These are phyloP conservation scores for Drosophila rufa DNA, from an alignment of 1,140 invertebrate species.

Conservation along the genomic window DNA sequence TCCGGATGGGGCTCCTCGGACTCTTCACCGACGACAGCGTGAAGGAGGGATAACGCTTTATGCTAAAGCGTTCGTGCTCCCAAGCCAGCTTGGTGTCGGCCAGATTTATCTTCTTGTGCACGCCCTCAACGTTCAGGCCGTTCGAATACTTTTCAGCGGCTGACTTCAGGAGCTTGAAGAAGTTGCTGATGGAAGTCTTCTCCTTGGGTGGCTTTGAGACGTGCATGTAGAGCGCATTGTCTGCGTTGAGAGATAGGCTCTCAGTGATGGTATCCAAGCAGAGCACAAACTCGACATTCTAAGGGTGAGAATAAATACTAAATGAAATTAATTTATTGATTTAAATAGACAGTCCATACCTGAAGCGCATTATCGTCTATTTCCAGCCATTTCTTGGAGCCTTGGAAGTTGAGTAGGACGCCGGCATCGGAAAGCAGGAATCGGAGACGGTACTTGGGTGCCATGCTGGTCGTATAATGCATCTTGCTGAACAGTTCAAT, in stretches of 20 bases:
- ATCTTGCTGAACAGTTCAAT: constrained; percentile 95
- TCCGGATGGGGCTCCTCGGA: constrained; percentile 87
- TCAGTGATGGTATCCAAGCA: constrained; percentile 95
- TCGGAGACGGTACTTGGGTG: constrained; percentile 94
- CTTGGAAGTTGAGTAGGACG: constrained; percentile 96
- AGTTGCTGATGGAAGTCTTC: constrained; percentile 89
- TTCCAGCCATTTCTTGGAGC: constrained; percentile 96
- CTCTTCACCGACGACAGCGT: constrained; percentile 93
- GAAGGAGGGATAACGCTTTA: constrained; percentile 95
- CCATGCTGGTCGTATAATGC: constrained; percentile 92
- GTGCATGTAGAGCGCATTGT: constrained; percentile 92
- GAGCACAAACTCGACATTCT: constrained; percentile 95
- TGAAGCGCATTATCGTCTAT: constrained; percentile 89
- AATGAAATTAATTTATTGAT: background rate
- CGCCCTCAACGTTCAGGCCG: constrained; percentile 89
- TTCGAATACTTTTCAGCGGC: constrained; percentile 85
- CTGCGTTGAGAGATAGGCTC: constrained; percentile 81
- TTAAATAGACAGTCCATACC: constrained; percentile 85
- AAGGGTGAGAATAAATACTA: constrained; percentile 67
- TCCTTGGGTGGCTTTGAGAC: constrained; percentile 98
- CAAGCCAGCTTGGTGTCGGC: constrained; percentile 96
- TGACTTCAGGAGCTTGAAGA: constrained; percentile 89
- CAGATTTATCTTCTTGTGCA: constrained; percentile 99
- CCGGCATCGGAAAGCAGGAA: constrained; percentile 97
- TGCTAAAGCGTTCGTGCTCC: constrained; percentile 99